Evolutionary conservation across 2,113 vertebrate genomes (phyloP).

Genomic region (Dascyllus trimaculatus): DNA sequence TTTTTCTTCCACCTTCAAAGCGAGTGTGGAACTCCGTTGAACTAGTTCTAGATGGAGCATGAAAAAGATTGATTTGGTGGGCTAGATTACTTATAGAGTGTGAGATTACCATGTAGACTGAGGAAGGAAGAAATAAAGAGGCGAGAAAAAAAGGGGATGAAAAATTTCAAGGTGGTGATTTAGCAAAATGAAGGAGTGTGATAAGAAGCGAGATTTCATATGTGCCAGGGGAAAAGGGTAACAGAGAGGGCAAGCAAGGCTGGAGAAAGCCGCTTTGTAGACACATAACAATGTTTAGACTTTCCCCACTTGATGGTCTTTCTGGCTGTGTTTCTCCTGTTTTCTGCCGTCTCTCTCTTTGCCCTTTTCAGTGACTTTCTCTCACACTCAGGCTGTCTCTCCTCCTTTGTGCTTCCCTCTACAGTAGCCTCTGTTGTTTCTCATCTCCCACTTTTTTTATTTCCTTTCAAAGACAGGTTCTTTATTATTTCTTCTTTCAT

Average conservation of each 20-base stretch:
- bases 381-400: not conserved
- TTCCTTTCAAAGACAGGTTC: slow-evolving; percentile 15
- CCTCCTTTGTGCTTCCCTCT: not conserved
- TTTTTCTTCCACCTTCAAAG: slow-evolving; percentile 57
- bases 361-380: not conserved
- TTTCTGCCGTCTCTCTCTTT: not conserved
- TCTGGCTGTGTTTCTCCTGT: not conserved
- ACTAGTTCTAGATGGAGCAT: slow-evolving; percentile 31
- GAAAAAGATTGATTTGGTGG: slow-evolving; percentile 58
- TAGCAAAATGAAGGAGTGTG: slow-evolving; percentile 14
- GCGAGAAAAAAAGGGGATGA: not conserved
- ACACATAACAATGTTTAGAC: not conserved
- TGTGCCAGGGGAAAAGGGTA: not conserved
- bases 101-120: slow-evolving; percentile 36
- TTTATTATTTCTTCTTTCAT: slow-evolving; percentile 21
- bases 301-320: not conserved
- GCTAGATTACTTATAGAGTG: slow-evolving; percentile 32
- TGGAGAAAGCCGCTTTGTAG: slow-evolving; percentile 2
- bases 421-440: slow-evolving; percentile 16
- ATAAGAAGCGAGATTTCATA: slow-evolving; percentile 38
- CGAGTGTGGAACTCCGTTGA: slow-evolving; percentile 17
- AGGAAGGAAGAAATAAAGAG: slow-evolving; percentile 40
- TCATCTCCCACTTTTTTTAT: slow-evolving; percentile 32
- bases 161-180: slow-evolving; percentile 42
- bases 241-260: not conserved